phyloP scores from a whole-genome alignment of 2,113 vertebrate species.

The Myotis lucifugus region DNA sequence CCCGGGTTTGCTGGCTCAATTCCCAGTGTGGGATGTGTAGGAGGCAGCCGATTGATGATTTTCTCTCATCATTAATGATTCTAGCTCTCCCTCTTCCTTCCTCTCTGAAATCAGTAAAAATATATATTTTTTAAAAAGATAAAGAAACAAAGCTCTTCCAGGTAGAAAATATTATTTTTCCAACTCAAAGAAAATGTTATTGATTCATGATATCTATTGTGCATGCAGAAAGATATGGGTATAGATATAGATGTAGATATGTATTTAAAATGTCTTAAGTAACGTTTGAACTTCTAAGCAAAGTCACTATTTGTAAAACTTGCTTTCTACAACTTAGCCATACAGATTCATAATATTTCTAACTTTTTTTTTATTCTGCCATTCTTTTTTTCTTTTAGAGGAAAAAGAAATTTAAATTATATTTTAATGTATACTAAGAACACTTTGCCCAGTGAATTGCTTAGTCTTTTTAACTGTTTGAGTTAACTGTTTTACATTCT shows the following conservation, averaged over 20 bases:
- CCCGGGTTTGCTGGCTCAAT: too few relatives aligned
- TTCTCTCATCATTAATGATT: too few relatives aligned
- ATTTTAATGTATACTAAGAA: constrained; percentile 31
- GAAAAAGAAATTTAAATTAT: neutral
- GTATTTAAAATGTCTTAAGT: constrained; percentile 18
- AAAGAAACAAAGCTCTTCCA: constrained; percentile 43
- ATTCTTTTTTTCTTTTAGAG: constrained; percentile 48
- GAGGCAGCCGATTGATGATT: too few relatives aligned
- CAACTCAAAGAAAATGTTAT: constrained; percentile 32
- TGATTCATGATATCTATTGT: constrained; percentile 13
- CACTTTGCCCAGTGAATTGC: neutral
- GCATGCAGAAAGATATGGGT: neutral
- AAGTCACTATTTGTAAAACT: constrained; percentile 47
- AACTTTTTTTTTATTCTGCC: constrained; percentile 38
- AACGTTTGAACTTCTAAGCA: constrained; percentile 35
- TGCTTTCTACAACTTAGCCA: neutral
- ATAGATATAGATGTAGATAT: neutral
- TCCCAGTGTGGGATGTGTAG: too few relatives aligned
- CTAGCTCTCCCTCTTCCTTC: too few relatives aligned
- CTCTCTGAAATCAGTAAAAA: too few relatives aligned
- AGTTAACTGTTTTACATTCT: constrained; percentile 37
- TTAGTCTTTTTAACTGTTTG: constrained; percentile 47
- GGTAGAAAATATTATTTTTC: constrained; percentile 38
- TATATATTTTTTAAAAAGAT: neutral
- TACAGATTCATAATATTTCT: constrained; percentile 45